phyloP scores from a whole-genome alignment of 2,888 invertebrate genomes.

The Drosophila tripunctata region DNA sequence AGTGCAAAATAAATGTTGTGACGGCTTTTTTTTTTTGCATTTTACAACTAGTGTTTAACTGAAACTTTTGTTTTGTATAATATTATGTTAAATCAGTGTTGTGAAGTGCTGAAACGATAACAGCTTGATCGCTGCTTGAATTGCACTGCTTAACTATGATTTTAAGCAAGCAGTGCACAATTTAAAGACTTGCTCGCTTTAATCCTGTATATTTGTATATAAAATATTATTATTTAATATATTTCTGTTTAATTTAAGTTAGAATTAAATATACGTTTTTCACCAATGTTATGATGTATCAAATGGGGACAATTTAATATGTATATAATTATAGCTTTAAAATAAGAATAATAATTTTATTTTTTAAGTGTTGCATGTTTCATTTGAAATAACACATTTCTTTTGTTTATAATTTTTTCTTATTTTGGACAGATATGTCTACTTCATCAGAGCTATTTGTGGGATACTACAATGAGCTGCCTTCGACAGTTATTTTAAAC shows the following conservation, averaged over 20 bases:
- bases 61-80: neutral
- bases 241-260: neutral
- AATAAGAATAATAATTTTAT: neutral
- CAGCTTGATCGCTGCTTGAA: neutral
- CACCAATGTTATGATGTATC: constrained; percentile 8
- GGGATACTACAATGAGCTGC: constrained; percentile 39
- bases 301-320: neutral
- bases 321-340: neutral
- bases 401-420: constrained; percentile 18
- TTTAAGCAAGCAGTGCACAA: no score
- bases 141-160: neutral
- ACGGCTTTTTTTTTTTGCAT: neutral
- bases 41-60: neutral
- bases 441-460: constrained; percentile 40
- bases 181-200: neutral
- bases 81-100: neutral
- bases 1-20: neutral
- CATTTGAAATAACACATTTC: constrained; percentile 23
- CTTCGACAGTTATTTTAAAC: constrained; percentile 25
- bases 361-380: neutral
- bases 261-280: neutral
- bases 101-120: neutral
- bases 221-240: neutral
- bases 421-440: constrained; percentile 49
- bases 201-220: neutral